phyloP scores from a whole-genome alignment of 2,888 invertebrate genomes.

The Allacma fusca region DNA sequence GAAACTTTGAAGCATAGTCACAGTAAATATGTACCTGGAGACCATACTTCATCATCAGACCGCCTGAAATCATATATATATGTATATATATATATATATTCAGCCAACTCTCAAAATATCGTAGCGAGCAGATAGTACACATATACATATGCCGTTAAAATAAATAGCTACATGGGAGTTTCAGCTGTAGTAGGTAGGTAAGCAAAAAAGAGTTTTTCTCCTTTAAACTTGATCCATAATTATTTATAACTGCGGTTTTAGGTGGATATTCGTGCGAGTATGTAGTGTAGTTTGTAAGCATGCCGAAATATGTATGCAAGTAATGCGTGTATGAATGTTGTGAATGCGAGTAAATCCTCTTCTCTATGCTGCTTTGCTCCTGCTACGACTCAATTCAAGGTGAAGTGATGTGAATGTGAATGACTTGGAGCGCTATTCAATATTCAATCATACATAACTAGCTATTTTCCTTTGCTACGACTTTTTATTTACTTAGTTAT shows the following conservation, averaged over 20 bases:
- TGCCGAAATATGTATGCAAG: neutral
- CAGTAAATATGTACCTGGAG: too few relatives aligned
- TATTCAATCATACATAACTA: constrained; percentile 28
- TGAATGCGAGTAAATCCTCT: constrained; percentile 14
- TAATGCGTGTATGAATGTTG: neutral
- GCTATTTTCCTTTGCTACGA: constrained; percentile 25
- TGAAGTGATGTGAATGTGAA: constrained; percentile 54
- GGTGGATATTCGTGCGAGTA: neutral
- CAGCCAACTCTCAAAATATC: too few relatives aligned
- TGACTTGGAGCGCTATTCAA: constrained; percentile 42
- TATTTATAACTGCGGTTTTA: constrained; percentile 19
- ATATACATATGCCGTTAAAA: too few relatives aligned
- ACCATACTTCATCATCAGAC: too few relatives aligned
- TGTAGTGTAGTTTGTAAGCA: too few relatives aligned
- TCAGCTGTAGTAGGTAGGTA: too few relatives aligned
- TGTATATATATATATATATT: too few relatives aligned
- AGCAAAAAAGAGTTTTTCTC: neutral
- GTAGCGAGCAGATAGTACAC: too few relatives aligned
- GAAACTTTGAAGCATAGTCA: too few relatives aligned
- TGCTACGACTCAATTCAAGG: constrained; percentile 52
- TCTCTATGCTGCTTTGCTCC: constrained; percentile 14
- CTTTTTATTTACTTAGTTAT: constrained; percentile 29
- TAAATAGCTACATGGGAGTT: too few relatives aligned
- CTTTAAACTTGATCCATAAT: constrained; percentile 30
- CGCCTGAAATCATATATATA: too few relatives aligned